Base-by-base conservation (phyloP, 2,797 vertebrate species). In the Onychomys torridus region DNA sequence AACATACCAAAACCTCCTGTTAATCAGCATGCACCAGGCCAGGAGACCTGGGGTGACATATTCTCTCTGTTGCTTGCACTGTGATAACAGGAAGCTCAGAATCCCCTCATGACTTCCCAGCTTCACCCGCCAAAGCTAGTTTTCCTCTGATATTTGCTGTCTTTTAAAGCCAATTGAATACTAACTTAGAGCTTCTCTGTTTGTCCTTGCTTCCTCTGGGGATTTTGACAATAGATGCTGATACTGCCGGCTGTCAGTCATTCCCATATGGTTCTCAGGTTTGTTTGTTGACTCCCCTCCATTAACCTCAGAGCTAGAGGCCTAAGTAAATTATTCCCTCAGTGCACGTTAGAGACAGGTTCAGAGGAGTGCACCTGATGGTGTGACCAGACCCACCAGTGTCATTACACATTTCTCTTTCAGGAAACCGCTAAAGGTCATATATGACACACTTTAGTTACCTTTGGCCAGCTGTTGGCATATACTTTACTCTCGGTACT, bases 241-340 rank as follows among this genome's bases (percentile, higher is more conserved):
- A 71, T 77, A 25, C 21, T 1, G 10, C 59, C 69, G 0, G 43
- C 43, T 94, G 69, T 40, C 46, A 13, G 71, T 88, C 37, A 71
- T 73, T 76, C 34, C 61, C 67, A 0, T 32, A 21, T 69, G 29
- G 37, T 84, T 81, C 21, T 69, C 21, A 7, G 4, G 4, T 46
- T 61, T 81, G 16, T 77, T 77, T 83, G 13, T 10, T 95, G 23
- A n/a, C 59, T 91, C 21, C 40, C 61, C 40, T 73, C 67, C 2
- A 43, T 83, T 87, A 95, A 82, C 43, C 34, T 69, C 49, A 79
- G 21, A 11, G 14, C 63, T 46, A 43, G 0, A 71, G 52, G 13
- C 37, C 65, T 52, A 92, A 89, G 37, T 40, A 37, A 92, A 90
- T 92, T 49, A 55, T 25, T 94, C n/a, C 69, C 23, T 91, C 43